Conservation (phyloP, 2,888 invertebrate genomes). For the Ectobius pallidus region DNA sequence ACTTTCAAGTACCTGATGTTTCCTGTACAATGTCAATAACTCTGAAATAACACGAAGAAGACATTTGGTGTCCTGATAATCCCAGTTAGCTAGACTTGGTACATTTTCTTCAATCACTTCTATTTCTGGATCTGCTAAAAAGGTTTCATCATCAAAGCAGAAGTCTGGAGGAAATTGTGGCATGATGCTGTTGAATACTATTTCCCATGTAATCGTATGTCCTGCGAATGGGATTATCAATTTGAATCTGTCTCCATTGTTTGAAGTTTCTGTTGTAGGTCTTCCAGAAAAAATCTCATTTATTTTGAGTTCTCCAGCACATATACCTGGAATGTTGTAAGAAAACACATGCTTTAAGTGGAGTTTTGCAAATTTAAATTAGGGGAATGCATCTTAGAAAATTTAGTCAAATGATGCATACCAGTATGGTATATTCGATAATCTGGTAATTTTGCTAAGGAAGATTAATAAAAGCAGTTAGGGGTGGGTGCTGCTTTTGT, state of each 20-base stretch:
- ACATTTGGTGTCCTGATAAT: slow-evolving; percentile 63
- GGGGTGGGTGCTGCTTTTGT: no score
- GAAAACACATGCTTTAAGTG: no score
- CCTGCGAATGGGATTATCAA: slow-evolving; percentile 74
- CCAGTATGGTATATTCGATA: no score
- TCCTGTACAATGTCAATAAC: slow-evolving; percentile 65
- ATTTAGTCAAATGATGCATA: no score
- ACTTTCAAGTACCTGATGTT: slow-evolving; percentile 72
- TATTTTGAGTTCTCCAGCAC: slow-evolving; percentile 31
- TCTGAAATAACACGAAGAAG: slow-evolving; percentile 67
- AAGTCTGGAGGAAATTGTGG: slow-evolving; percentile 77
- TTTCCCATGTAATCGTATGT: slow-evolving; percentile 69
- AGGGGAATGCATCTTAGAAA: no score
- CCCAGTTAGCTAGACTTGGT: slow-evolving; percentile 69
- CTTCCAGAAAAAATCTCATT: slow-evolving; percentile 25
- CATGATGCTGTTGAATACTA: slow-evolving; percentile 67
- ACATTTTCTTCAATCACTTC: slow-evolving; percentile 60
- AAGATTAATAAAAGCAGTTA: no score
- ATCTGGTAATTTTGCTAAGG: no score
- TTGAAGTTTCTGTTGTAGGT: slow-evolving; percentile 8
- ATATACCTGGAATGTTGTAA: slow-evolving; percentile 23
- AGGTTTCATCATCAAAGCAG: slow-evolving; percentile 71
- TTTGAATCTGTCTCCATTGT: slow-evolving; percentile 61
- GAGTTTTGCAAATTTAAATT: no score
- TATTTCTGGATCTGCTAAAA: slow-evolving; percentile 64